These are phyloP conservation scores for Philotrypesis tridentata DNA, from an alignment of 1,140 invertebrate genomes.

Conservation along the genomic window DNA sequence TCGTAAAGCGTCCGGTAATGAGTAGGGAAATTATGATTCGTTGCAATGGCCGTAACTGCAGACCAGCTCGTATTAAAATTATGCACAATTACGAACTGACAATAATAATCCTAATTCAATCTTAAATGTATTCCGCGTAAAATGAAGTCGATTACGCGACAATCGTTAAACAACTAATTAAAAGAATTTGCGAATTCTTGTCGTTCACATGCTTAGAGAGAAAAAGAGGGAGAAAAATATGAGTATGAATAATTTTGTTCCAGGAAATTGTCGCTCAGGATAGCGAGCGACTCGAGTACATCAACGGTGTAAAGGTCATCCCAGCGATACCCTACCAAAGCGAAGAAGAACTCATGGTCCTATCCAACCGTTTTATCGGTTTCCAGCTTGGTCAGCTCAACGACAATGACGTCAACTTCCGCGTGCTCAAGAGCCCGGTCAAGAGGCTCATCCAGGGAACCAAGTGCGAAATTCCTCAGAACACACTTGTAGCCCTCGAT, in stretches of 20 bases:
- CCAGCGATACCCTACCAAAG: conserved; percentile 71
- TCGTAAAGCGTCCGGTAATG: background rate
- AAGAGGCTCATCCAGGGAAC: conserved; percentile 58
- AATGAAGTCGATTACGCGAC: background rate
- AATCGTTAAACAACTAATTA: background rate
- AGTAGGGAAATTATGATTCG: background rate
- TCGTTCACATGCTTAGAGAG: no score
- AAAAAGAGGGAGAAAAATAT: conserved; percentile 3
- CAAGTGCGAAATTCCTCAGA: conserved; percentile 16
- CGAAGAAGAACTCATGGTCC: conserved; percentile 77
- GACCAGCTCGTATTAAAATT: background rate
- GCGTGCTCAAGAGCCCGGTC: conserved; percentile 55
- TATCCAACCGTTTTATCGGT: conserved; percentile 74
- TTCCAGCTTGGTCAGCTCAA: conserved; percentile 51
- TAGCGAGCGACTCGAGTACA: conserved; percentile 76
- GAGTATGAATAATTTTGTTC: no score
- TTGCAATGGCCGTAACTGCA: background rate
- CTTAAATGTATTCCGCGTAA: background rate
- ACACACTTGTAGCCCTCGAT: background rate
- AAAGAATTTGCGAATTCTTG: background rate
- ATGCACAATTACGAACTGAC: background rate
- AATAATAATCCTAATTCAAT: background rate
- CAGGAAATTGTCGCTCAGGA: conserved; percentile 72
- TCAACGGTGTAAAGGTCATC: conserved; percentile 78
- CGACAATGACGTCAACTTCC: conserved; percentile 59